phyloP scores from a whole-genome alignment of 1,140 invertebrate species.

The Polypedilum pembai region DNA sequence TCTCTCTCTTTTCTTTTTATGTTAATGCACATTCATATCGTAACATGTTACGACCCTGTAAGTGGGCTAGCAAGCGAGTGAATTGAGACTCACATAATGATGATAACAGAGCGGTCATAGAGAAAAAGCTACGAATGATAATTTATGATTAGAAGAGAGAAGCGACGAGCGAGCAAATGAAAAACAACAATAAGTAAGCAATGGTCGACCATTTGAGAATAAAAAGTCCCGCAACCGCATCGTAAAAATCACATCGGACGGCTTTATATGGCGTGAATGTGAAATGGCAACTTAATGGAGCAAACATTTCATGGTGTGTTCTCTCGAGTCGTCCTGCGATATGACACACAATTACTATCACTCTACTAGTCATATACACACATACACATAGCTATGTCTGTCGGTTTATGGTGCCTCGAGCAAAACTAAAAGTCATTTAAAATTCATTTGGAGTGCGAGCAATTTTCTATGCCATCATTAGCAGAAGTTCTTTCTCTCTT shows the following conservation, averaged over 20 bases:
- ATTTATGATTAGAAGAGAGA: background rate
- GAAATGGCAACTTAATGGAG: background rate
- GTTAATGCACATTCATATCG: background rate
- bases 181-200: conserved; percentile 10
- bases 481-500: background rate
- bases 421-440: conserved; percentile 24
- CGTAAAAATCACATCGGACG: conserved; percentile 9
- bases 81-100: background rate
- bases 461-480: conserved; percentile 23
- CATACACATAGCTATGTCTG: background rate
- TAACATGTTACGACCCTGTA: background rate
- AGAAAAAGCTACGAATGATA: background rate
- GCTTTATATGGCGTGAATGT: background rate
- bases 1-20: background rate
- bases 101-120: background rate
- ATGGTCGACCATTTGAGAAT: background rate
- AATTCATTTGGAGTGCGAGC: conserved; percentile 26
- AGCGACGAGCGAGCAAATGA: background rate
- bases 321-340: background rate
- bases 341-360: conserved; percentile 27
- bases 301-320: background rate
- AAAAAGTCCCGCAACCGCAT: conserved; percentile 16
- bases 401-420: background rate
- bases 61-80: background rate
- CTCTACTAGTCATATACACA: background rate